phyloP scores from a whole-genome alignment of 2,113 vertebrate species.

The Phrynosoma blainvillii region DNA sequence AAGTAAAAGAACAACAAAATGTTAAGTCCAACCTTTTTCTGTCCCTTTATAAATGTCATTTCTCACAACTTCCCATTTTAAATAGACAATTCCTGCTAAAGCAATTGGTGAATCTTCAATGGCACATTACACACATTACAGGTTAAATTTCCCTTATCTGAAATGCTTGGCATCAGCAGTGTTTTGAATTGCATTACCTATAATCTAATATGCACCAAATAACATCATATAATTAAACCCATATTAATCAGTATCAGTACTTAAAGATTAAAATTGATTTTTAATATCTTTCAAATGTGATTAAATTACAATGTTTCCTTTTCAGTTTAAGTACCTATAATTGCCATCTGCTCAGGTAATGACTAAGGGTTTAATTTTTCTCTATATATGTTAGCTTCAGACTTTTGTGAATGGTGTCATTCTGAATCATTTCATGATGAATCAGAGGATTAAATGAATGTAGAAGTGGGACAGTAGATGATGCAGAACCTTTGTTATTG shows the following conservation, averaged over 20 bases:
- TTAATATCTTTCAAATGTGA: conserved; percentile 46
- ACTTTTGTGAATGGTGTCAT: conserved; percentile 30
- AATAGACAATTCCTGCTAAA: accelerated
- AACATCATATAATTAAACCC: conserved; percentile 45
- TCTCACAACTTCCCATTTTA: background rate
- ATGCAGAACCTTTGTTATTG: conserved; percentile 52
- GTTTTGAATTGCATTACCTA: conserved; percentile 22
- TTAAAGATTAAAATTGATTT: conserved; percentile 50
- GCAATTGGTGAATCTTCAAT: conserved; percentile 36
- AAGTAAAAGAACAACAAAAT: conserved; percentile 2
- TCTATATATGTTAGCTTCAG: conserved; percentile 56
- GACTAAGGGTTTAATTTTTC: conserved; percentile 66
- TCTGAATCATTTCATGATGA: conserved; percentile 39
- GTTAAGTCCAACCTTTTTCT: background rate
- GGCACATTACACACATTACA: conserved; percentile 34
- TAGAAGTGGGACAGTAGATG: conserved; percentile 60
- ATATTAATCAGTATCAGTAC: conserved; percentile 51
- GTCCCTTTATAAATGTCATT: background rate
- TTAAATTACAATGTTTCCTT: conserved; percentile 62
- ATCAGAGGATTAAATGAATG: conserved; percentile 59
- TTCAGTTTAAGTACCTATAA: conserved; percentile 63
- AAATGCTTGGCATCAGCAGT: too few species aligned
- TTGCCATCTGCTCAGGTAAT: conserved; percentile 72
- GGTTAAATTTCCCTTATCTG: too few species aligned
- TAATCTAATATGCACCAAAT: conserved; percentile 57